Evolutionary conservation across 2,113 vertebrate species (phyloP).

Genomic region (Saimiri boliviensis): DNA sequence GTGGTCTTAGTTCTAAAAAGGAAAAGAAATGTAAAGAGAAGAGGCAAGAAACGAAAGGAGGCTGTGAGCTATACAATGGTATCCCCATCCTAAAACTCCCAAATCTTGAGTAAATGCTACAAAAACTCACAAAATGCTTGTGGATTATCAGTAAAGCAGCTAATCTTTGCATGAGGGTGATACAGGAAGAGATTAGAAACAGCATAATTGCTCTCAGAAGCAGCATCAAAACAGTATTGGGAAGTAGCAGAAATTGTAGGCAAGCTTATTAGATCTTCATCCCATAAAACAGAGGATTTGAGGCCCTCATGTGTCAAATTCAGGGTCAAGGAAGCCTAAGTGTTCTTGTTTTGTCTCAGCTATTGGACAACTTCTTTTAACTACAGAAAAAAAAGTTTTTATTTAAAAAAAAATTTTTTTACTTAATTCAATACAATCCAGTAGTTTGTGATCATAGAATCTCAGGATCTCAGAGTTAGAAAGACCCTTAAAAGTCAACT

Average conservation of each 20-base stretch:
- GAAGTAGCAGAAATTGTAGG: background rate
- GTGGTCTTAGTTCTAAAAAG: slow-evolving; percentile 12
- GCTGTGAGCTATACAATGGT: background rate
- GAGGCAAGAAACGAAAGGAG: background rate
- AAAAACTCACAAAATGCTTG: background rate
- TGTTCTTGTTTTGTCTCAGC: background rate
- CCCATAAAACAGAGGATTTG: background rate
- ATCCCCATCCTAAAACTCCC: background rate
- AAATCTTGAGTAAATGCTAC: background rate
- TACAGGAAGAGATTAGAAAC: background rate
- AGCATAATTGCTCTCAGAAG: background rate
- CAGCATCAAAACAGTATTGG: background rate
- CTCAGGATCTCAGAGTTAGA: background rate
- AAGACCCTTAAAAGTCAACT: background rate
- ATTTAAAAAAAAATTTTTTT: slow-evolving; percentile 23
- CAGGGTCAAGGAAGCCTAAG: background rate
- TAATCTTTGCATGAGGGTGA: background rate
- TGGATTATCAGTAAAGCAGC: background rate
- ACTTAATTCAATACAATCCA: slow-evolving; percentile 42
- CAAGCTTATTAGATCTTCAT: background rate
- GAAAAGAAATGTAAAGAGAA: background rate
- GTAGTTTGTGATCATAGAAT: background rate
- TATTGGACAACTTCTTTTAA: slow-evolving; percentile 19
- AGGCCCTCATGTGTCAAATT: background rate
- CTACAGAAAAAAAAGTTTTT: background rate